A percentile compares a stretch with the other conserved stretches of the same genome.
phyloP scores from a whole-genome alignment of 2,888 invertebrate species.

The Heliconius hortense region DNA sequence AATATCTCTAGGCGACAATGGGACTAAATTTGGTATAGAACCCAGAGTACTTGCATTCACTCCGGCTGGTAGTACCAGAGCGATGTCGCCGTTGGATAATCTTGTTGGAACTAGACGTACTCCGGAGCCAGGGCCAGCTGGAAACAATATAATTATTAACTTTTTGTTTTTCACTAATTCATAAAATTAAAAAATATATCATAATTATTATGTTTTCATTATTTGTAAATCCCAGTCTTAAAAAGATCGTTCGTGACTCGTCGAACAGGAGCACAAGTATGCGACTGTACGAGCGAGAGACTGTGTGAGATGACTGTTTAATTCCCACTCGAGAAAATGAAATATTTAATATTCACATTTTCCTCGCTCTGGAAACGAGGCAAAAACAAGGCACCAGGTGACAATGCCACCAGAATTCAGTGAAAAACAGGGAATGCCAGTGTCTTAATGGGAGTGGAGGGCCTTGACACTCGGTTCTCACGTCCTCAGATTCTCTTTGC shows the following conservation, averaged over 20 bases:
- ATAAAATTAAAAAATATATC: neutral
- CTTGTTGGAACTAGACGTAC: slow-evolving; percentile 91
- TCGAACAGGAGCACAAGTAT: neutral
- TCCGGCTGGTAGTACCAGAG: slow-evolving; percentile 88
- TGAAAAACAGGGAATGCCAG: no score
- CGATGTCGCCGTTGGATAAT: slow-evolving; percentile 91
- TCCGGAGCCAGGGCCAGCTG: slow-evolving; percentile 86
- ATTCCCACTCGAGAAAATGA: neutral
- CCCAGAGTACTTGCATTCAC: slow-evolving; percentile 76
- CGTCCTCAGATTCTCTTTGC: no score
- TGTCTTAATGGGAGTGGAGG: no score
- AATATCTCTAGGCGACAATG: slow-evolving; percentile 88
- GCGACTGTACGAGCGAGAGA: neutral
- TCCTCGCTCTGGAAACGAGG: no score
- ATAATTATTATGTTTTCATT: neutral
- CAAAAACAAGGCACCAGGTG: no score
- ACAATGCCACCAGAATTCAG: no score
- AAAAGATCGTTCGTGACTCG: no score
- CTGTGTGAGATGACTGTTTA: neutral
- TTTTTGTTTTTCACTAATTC: neutral
- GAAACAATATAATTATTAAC: slow-evolving; percentile 17
- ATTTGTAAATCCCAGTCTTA: neutral
- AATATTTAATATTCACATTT: neutral
- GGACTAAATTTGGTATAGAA: slow-evolving; percentile 86
- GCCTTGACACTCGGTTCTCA: no score